These are phyloP conservation scores for Patiria pectinifera DNA, from an alignment of 53 echinoderm and acorn worm species.

Conservation along the genomic window DNA sequence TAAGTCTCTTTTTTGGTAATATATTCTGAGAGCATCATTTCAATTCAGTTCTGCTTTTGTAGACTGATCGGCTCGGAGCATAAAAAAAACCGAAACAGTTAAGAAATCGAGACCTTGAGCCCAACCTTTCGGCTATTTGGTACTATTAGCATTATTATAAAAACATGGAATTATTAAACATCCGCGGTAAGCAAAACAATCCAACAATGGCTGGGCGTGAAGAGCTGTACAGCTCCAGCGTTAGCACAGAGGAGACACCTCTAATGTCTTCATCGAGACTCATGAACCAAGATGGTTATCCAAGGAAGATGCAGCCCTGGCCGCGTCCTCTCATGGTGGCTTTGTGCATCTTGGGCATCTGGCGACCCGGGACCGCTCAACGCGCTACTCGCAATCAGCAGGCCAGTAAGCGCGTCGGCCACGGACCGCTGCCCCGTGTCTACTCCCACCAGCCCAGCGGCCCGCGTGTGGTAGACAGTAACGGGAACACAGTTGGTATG, in stretches of 20 bases:
- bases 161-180: no score
- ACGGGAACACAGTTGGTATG: neutral
- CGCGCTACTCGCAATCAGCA: neutral
- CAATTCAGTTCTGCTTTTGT: no score
- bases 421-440: neutral
- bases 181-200: no score
- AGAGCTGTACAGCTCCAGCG: neutral
- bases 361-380: slow-evolving; percentile 16
- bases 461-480: neutral
- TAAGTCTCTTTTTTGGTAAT: no score
- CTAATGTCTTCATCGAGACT: neutral
- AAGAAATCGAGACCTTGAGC: no score
- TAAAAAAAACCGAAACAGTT: no score
- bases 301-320: slow-evolving; percentile 40
- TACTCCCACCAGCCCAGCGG: slow-evolving; percentile 4
- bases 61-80: no score
- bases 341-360: slow-evolving; percentile 39
- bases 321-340: slow-evolving; percentile 11
- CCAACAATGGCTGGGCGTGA: slow-evolving; percentile 10
- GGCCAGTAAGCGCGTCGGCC: neutral
- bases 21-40: no score
- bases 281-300: slow-evolving; percentile 18
- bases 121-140: no score
- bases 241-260: neutral
- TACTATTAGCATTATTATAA: no score